phyloP scores from a whole-genome alignment of 1,140 invertebrate species.

The Drosophila bifasciata region DNA sequence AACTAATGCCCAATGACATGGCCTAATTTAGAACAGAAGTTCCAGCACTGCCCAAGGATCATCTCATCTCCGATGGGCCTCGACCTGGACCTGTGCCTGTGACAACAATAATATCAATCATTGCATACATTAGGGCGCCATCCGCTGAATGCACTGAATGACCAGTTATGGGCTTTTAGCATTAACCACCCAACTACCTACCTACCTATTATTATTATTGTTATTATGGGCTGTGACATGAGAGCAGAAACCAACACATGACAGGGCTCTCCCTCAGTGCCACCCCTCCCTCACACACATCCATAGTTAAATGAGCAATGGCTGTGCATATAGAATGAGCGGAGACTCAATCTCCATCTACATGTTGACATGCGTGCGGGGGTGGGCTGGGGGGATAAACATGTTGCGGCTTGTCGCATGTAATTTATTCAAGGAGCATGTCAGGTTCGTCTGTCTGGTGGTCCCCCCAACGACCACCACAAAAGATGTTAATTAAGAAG shows the following conservation, averaged over 20 bases:
- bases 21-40: slow-evolving; percentile 32
- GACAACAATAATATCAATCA: slow-evolving; percentile 40
- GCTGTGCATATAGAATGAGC: slow-evolving; percentile 22
- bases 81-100: neutral
- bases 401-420: slow-evolving; percentile 49
- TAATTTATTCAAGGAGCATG: slow-evolving; percentile 56
- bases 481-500: slow-evolving; percentile 77
- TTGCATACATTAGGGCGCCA: slow-evolving; percentile 49
- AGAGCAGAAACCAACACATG: slow-evolving; percentile 12
- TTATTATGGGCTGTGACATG: slow-evolving; percentile 50
- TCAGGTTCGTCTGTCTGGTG: slow-evolving; percentile 15
- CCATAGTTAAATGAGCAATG: slow-evolving; percentile 50
- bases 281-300: neutral
- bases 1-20: slow-evolving; percentile 41
- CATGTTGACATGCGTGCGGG: slow-evolving; percentile 51
- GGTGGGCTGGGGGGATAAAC: slow-evolving; percentile 46
- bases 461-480: no score
- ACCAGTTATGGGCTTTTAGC: slow-evolving; percentile 19
- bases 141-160: slow-evolving; percentile 37
- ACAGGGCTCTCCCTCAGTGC: neutral
- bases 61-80: no score
- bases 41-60: neutral
- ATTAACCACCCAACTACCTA: no score
- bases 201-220: slow-evolving; percentile 45
- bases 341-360: neutral